Percentiles rank a stretch among this genome's conserved stretches.
phyloP scores from a whole-genome alignment of 1,140 invertebrate genomes.

The Macrostomum lignano region DNA sequence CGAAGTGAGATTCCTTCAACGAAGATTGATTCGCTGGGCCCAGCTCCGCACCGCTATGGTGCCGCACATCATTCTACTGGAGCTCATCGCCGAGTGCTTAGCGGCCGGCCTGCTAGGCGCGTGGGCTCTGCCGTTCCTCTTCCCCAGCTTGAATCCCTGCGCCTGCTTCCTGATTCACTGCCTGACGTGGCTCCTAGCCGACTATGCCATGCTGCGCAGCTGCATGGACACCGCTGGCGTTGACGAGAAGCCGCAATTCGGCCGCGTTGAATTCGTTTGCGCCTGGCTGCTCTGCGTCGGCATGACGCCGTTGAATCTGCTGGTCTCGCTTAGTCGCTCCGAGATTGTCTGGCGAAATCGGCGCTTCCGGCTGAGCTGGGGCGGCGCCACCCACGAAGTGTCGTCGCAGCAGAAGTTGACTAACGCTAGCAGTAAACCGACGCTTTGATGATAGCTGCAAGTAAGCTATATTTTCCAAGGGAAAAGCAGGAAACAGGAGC shows the following conservation, averaged over 20 bases:
- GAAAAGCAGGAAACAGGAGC: too few relatives aligned
- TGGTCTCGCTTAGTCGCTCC: too few relatives aligned
- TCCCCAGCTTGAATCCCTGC: constrained; percentile 34
- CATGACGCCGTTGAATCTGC: too few relatives aligned
- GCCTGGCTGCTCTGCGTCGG: constrained; percentile 88
- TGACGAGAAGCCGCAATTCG: constrained; percentile 71
- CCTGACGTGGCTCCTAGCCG: constrained; percentile 70
- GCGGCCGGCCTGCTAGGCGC: constrained; percentile 8
- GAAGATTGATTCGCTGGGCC: constrained; percentile 26
- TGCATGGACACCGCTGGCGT: constrained; percentile 69
- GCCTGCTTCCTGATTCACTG: constrained; percentile 71
- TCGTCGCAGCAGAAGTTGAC: too few relatives aligned
- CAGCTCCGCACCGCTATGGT: constrained; percentile 4
- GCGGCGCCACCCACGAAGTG: too few relatives aligned
- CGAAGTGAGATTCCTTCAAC: constrained; percentile 54
- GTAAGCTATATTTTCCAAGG: too few relatives aligned
- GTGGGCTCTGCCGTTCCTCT: constrained; percentile 2
- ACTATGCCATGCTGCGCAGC: constrained; percentile 60
- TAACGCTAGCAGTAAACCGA: too few relatives aligned
- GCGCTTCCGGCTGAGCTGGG: background rate
- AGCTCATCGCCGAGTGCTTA: constrained; percentile 11
- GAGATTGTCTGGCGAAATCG: constrained; percentile 4
- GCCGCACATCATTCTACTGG: background rate
- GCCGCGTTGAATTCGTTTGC: constrained; percentile 68
- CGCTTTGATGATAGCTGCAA: too few relatives aligned